phyloP scores from a whole-genome alignment of 2,113 vertebrate genomes.

The Dissostichus mawsoni region DNA sequence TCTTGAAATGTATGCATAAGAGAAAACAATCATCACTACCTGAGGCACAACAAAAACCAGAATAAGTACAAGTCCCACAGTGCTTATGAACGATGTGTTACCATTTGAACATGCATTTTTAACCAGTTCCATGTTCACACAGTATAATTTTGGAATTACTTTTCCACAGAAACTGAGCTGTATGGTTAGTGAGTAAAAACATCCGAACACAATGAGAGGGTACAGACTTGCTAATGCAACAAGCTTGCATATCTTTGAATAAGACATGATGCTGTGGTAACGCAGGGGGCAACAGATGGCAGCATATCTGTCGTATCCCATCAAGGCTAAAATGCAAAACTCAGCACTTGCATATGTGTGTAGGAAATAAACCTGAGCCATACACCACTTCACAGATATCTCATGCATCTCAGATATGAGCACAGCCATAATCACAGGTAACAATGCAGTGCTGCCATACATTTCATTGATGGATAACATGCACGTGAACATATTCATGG shows the following conservation, averaged over 20 bases:
- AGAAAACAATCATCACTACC: slow-evolving; percentile 54
- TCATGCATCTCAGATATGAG: slow-evolving; percentile 47
- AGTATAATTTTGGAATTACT: slow-evolving; percentile 60
- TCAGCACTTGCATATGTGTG: slow-evolving; percentile 64
- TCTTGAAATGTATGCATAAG: slow-evolving; percentile 72
- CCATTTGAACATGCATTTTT: slow-evolving; percentile 54
- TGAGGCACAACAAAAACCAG: slow-evolving; percentile 40
- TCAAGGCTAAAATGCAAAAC: slow-evolving; percentile 64
- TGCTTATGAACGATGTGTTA: slow-evolving; percentile 17
- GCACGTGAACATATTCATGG: slow-evolving; percentile 74
- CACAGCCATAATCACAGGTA: slow-evolving; percentile 48
- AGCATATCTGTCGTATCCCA: slow-evolving; percentile 74
- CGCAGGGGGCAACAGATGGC: slow-evolving; percentile 71
- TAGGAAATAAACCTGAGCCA: slow-evolving; percentile 64
- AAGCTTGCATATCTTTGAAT: slow-evolving; percentile 47
- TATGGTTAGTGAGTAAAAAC: slow-evolving; percentile 51
- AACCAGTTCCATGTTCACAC: slow-evolving; percentile 74
- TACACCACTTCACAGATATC: slow-evolving; percentile 44
- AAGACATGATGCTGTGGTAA: slow-evolving; percentile 67
- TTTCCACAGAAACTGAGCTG: slow-evolving; percentile 56
- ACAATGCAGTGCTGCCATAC: slow-evolving; percentile 65
- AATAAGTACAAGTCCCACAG: slow-evolving; percentile 42
- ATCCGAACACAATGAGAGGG: slow-evolving; percentile 29
- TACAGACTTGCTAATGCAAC: slow-evolving; percentile 40
- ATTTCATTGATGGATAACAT: slow-evolving; percentile 71